These are phyloP conservation scores for Megathymus violae DNA, from an alignment of 1,140 invertebrate genomes.

Conservation along the genomic window DNA sequence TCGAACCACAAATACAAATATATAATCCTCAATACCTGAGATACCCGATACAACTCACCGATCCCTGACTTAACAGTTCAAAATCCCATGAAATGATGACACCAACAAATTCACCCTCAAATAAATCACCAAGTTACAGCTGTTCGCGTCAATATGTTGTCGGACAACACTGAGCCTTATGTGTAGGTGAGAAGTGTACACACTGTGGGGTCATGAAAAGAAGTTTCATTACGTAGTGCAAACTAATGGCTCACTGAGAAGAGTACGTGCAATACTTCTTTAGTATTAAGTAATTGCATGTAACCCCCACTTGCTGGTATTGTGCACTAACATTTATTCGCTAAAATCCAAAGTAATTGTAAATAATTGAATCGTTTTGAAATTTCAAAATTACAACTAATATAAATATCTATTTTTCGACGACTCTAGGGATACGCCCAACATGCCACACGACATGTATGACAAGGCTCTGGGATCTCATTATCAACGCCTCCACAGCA, in stretches of 20 bases:
- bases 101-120: constrained; percentile 53
- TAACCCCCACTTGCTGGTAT: background rate
- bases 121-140: constrained; percentile 44
- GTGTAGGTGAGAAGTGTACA: constrained; percentile 6
- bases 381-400: too few relatives aligned
- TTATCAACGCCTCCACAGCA: too few relatives aligned
- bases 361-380: too few relatives aligned
- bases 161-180: constrained; percentile 31
- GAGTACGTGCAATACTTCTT: constrained; percentile 2
- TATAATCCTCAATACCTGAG: constrained; percentile 23
- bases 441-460: too few relatives aligned
- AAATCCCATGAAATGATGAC: constrained; percentile 50
- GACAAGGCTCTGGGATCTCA: too few relatives aligned
- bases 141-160: constrained; percentile 35
- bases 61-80: constrained; percentile 44
- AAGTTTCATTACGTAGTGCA: constrained; percentile 10
- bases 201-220: constrained; percentile 5
- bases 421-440: too few relatives aligned
- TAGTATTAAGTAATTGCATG: constrained; percentile 23
- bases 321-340: background rate
- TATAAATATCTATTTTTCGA: too few relatives aligned
- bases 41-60: constrained; percentile 35
- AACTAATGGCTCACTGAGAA: constrained; percentile 28
- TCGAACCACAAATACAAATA: constrained; percentile 8
- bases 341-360: background rate